phyloP scores from a whole-genome alignment of 2,113 vertebrate species.

The Lanius collurio region DNA sequence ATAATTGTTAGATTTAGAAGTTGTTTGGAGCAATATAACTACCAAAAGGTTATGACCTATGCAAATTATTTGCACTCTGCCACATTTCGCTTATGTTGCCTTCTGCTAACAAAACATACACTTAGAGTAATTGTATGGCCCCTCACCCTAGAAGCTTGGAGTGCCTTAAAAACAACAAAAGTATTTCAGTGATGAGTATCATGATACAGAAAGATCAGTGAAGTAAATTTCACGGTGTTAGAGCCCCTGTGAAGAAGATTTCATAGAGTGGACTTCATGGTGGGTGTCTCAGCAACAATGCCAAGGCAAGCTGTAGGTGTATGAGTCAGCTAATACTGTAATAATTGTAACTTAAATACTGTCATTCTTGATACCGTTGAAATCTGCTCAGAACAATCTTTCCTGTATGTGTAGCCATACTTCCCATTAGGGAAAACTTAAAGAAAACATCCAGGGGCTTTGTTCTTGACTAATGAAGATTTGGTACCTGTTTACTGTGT shows the following conservation, averaged over 20 bases:
- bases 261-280: not conserved
- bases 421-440: not conserved
- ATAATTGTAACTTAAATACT: not conserved
- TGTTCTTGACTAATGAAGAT: not conserved
- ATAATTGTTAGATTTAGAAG: not conserved
- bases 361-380: not conserved
- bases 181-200: not conserved
- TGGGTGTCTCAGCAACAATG: not conserved
- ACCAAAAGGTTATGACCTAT: not conserved
- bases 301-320: not conserved
- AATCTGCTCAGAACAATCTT: not conserved
- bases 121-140: not conserved
- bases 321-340: not conserved
- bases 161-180: not conserved
- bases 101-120: not conserved
- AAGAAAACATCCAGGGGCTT: not conserved
- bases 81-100: not conserved
- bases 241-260: not conserved
- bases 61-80: not conserved
- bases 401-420: not conserved
- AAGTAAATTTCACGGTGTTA: not conserved
- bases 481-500: not conserved
- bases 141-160: not conserved
- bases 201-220: not conserved
- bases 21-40: not conserved